A percentile compares a stretch with the other conserved stretches of the same genome.
phyloP scores from a whole-genome alignment of 2,888 invertebrate species.

The Cantharis rufa region DNA sequence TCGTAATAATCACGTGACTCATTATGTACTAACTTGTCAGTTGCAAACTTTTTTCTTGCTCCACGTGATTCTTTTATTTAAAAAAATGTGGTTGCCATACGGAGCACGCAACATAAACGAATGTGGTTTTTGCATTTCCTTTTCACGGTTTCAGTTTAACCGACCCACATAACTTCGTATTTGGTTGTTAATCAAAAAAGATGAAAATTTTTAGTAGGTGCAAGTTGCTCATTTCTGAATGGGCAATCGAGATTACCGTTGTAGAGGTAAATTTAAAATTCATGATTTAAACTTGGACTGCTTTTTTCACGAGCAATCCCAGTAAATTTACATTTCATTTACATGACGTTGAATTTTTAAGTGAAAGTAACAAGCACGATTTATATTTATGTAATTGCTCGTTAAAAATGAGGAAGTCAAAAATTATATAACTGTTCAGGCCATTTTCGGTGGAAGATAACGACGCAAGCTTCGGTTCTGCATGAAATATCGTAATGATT shows the following conservation, averaged over 20 bases:
- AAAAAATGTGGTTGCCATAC: neutral
- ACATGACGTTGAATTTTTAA: neutral
- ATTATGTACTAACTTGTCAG: neutral
- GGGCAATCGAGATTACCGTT: neutral
- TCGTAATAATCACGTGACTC: neutral
- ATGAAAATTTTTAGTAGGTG: neutral
- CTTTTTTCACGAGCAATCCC: neutral
- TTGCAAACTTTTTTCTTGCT: neutral
- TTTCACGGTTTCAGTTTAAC: neutral
- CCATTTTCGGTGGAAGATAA: neutral
- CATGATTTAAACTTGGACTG: neutral
- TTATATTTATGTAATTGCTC: neutral
- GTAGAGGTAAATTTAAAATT: neutral
- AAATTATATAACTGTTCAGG: neutral
- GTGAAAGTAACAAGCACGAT: neutral
- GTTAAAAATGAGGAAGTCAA: slow-evolving; percentile 1
- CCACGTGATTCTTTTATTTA: neutral
- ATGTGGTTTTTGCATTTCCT: neutral
- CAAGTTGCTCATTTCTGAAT: neutral
- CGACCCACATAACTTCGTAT: neutral
- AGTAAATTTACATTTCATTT: neutral
- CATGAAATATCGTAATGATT: neutral
- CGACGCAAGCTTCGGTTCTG: neutral
- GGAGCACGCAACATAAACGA: neutral
- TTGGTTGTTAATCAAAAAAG: neutral